phyloP scores from a whole-genome alignment of 2,113 vertebrate species.

The Psilopsiagon aurifrons region DNA sequence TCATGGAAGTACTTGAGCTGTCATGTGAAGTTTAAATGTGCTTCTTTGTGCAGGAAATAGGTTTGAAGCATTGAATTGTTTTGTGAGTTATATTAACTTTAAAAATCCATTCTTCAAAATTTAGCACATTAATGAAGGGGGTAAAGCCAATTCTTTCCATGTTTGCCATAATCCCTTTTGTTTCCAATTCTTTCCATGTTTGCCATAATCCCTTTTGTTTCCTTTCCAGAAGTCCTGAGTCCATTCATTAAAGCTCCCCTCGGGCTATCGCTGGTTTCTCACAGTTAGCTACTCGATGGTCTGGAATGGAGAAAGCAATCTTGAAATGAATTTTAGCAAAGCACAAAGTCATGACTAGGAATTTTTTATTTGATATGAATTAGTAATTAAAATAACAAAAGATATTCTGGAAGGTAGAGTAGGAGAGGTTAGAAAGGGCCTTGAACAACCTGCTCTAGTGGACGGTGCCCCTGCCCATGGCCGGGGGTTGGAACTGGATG shows the following conservation, averaged over 20 bases:
- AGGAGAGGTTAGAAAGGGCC: neutral
- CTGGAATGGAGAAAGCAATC: neutral
- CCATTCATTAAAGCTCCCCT: neutral
- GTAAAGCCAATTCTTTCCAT: neutral
- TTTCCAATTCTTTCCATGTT: too few relatives aligned
- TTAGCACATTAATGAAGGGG: neutral
- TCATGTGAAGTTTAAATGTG: neutral
- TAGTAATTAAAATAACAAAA: neutral
- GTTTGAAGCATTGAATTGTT: neutral
- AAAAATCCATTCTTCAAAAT: neutral
- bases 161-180: neutral
- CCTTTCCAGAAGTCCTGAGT: neutral
- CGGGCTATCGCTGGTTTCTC: neutral
- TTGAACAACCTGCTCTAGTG: neutral
- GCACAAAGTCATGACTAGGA: neutral
- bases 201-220: neutral
- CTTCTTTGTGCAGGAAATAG: neutral
- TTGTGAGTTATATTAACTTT: neutral
- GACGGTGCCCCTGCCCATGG: neutral
- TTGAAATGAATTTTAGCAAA: neutral
- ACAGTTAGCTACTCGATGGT: neutral
- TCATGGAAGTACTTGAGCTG: neutral
- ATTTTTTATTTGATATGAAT: neutral
- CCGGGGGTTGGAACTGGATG: too few relatives aligned
- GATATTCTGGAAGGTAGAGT: neutral